phyloP scores from a whole-genome alignment of 2,113 vertebrate species.

The Pavo muticus region DNA sequence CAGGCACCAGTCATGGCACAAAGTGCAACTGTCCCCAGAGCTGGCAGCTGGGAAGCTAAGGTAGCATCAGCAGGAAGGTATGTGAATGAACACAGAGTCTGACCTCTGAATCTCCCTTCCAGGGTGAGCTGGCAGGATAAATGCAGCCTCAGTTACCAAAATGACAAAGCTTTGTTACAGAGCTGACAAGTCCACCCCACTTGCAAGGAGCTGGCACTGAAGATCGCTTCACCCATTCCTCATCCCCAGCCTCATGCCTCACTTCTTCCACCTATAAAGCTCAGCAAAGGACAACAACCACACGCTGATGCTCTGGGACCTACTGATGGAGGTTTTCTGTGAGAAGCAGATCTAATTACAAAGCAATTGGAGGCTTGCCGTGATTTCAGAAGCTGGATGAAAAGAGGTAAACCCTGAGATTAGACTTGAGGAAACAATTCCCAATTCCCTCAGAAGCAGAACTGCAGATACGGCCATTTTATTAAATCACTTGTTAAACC shows the following conservation, averaged over 20 bases:
- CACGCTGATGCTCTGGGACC: fast-evolving
- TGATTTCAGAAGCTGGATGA: background rate
- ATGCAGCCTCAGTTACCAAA: background rate
- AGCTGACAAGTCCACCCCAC: background rate
- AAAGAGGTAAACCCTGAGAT: background rate
- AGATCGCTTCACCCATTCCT: background rate
- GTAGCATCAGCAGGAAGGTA: background rate
- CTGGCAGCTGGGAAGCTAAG: no score
- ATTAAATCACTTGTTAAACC: background rate
- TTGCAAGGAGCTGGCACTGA: background rate
- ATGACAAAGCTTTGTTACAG: background rate
- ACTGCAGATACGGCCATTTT: background rate
- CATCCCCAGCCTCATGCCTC: background rate
- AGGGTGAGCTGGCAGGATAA: background rate
- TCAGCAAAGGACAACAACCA: background rate
- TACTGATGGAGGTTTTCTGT: background rate
- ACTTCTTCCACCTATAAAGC: background rate
- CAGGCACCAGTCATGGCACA: fast-evolving
- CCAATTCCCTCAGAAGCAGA: background rate
- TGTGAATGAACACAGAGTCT: background rate
- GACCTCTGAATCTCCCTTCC: background rate
- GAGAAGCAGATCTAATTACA: background rate
- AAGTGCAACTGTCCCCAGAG: fast-evolving
- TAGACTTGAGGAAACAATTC: background rate
- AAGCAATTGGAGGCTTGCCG: fast-evolving